Evolutionary conservation across 1,140 invertebrate species (phyloP).

Genomic region (Antheraea pernyi): DNA sequence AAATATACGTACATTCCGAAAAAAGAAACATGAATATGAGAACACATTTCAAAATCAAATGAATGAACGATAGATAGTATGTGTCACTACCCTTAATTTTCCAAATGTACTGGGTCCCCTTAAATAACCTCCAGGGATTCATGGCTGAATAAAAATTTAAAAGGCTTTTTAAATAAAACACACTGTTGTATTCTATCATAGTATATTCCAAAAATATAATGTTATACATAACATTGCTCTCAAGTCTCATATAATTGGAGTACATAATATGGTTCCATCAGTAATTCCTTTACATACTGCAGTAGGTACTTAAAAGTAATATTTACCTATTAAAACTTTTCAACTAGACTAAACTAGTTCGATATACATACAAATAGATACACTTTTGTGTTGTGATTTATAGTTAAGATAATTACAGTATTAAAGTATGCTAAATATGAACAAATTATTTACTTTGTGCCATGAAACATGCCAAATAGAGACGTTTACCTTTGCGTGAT

Average conservation of each 20-base stretch:
- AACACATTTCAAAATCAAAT: too few relatives aligned
- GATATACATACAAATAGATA: background rate
- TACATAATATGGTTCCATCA: slow-evolving; percentile 16
- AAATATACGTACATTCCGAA: too few relatives aligned
- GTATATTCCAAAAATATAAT: slow-evolving; percentile 76
- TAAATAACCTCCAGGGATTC: too few relatives aligned
- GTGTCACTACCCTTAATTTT: too few relatives aligned
- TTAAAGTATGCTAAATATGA: background rate
- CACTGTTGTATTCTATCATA: slow-evolving; percentile 42
- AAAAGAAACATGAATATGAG: too few relatives aligned
- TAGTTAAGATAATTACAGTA: background rate
- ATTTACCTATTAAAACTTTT: background rate
- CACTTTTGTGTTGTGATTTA: background rate
- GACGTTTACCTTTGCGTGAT: background rate
- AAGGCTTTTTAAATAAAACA: slow-evolving; percentile 24
- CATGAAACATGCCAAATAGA: background rate
- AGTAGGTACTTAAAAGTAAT: slow-evolving; percentile 16
- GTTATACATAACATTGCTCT: slow-evolving; percentile 69
- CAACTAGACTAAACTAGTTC: background rate
- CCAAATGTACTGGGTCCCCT: too few relatives aligned
- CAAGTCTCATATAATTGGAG: slow-evolving; percentile 30
- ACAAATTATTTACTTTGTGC: background rate
- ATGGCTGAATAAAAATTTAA: background rate
- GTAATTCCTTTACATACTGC: slow-evolving; percentile 29
- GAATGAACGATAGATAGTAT: too few relatives aligned